These are phyloP conservation scores for Lepidurus apus DNA, from an alignment of 1,140 invertebrate species.

Conservation along the genomic window DNA sequence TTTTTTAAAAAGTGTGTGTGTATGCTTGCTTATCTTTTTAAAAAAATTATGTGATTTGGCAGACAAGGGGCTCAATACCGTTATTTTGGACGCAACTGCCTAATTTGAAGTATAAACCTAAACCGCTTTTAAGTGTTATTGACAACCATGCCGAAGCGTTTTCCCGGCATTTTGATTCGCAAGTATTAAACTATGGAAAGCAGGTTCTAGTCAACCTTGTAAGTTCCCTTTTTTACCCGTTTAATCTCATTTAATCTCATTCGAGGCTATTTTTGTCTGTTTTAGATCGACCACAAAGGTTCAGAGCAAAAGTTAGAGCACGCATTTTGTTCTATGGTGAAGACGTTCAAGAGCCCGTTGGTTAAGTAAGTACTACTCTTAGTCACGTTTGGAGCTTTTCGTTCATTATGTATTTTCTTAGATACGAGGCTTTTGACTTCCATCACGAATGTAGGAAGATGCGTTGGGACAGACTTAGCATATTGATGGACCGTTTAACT, in stretches of 20 bases:
- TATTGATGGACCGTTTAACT: conserved; percentile 78
- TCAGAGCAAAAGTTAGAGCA: conserved; percentile 74
- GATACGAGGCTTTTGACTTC: conserved; percentile 95
- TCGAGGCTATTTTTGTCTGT: conserved; percentile 35
- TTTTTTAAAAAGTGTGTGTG: background rate
- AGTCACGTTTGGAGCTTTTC: background rate
- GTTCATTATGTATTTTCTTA: conserved; percentile 25
- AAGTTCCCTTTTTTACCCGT: conserved; percentile 40
- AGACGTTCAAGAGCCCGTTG: conserved; percentile 51
- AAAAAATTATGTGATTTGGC: conserved; percentile 35
- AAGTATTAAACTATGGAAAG: conserved; percentile 75
- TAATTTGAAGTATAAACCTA: conserved; percentile 88
- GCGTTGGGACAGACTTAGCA: conserved; percentile 84
- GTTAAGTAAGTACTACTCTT: conserved; percentile 45
- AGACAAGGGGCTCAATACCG: conserved; percentile 88
- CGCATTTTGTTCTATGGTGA: conserved; percentile 66
- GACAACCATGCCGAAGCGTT: conserved; percentile 78
- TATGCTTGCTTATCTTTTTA: conserved; percentile 25
- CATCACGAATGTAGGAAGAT: conserved; percentile 95
- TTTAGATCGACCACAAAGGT: conserved; percentile 81
- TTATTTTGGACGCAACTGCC: conserved; percentile 91
- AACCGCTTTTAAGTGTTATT: conserved; percentile 59
- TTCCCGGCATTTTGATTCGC: conserved; percentile 71
- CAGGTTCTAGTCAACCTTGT: conserved; percentile 89
- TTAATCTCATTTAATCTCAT: background rate